Base-by-base conservation (phyloP, 2,888 invertebrate genomes). In the Luperina testacea region DNA sequence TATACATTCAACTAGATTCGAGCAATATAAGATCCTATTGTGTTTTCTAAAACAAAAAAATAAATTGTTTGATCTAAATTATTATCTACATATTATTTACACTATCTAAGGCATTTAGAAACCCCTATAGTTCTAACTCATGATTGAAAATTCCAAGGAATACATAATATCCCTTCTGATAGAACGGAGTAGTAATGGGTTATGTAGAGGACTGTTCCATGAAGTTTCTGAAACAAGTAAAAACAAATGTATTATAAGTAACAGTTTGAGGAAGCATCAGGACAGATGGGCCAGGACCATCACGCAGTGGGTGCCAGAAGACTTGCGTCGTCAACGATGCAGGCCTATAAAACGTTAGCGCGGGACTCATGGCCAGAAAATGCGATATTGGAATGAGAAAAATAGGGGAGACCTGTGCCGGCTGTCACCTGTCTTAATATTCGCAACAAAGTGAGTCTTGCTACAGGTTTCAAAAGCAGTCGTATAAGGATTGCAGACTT, bases 151-250 rank as follows among this genome's bases (percentile, higher is more conserved):
- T 99, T 98, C 99, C 99, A 99, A 32, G 99, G 99, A 93, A 99
- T 98, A 92, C 99, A 99, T 75, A 99, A 97, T 78, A 98, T 98
- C 1, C 99, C 99, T 94, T 99, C 99, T 0, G 98, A 98, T 92
- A 99, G 97, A 71, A 99, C 98, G 0, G 99, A 99, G 93, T 99
- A 99, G 95, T 99, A 99, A 92, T 98, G 98, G 0, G 99, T 98
- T 75, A 99, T 98, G 93, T 98, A 98, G 6, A 99, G 94, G 89
- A 98, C 97, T 71, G 98, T 97, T 71, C 98, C 98, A 83, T 97
- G 96, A n/a, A 98, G 95, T 91, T 96, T 94, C 94, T 97, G 96
- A 75, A 96, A 96, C 78, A 90, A 90, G 57, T 9, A 27, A 63
- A 72, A 61, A 57, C 38, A 57, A 59, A 57, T 0, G 0, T 38